These are phyloP conservation scores for Drosophila hamatofila DNA, from an alignment of 2,888 invertebrate genomes.

Conservation along the genomic window DNA sequence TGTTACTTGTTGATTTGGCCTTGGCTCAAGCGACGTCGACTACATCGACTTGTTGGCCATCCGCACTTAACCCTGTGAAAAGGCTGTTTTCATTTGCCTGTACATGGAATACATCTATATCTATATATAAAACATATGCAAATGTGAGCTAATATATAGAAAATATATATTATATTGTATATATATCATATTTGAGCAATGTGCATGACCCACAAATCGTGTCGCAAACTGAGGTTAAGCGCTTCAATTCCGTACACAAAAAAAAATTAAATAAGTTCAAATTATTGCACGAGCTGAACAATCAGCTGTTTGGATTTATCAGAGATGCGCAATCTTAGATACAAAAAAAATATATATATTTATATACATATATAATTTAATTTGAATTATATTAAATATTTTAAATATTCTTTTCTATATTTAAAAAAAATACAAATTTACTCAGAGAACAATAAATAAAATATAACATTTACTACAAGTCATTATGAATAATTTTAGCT, in stretches of 20 bases:
- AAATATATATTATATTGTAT: conserved; percentile 9
- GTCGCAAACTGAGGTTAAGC: conserved; percentile 68
- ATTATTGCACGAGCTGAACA: conserved; percentile 4
- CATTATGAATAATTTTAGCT: no score
- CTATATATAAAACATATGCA: conserved; percentile 10
- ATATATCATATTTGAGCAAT: conserved; percentile 21
- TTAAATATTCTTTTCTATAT: no score
- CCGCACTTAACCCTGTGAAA: conserved; percentile 76
- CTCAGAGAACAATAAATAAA: no score
- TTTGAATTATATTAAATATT: not conserved
- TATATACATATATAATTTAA: no score
- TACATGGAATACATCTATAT: conserved; percentile 23
- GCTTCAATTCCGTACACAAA: conserved; percentile 73
- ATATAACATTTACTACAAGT: no score
- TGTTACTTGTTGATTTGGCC: conserved; percentile 77
- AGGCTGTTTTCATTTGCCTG: conserved; percentile 68
- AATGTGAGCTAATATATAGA: conserved; percentile 12
- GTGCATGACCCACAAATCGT: conserved; percentile 75
- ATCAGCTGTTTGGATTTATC: conserved; percentile 25
- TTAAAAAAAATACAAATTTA: no score
- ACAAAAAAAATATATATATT: not conserved
- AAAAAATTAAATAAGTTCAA: conserved; percentile 28
- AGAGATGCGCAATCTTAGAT: conserved; percentile 27
- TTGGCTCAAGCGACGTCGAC: conserved; percentile 41
- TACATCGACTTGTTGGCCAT: conserved; percentile 54